Evolutionary conservation across 2,888 invertebrate species (phyloP), one percentile per base, ranked within the genome.

Genomic region (Oscheius sp.): DNA sequence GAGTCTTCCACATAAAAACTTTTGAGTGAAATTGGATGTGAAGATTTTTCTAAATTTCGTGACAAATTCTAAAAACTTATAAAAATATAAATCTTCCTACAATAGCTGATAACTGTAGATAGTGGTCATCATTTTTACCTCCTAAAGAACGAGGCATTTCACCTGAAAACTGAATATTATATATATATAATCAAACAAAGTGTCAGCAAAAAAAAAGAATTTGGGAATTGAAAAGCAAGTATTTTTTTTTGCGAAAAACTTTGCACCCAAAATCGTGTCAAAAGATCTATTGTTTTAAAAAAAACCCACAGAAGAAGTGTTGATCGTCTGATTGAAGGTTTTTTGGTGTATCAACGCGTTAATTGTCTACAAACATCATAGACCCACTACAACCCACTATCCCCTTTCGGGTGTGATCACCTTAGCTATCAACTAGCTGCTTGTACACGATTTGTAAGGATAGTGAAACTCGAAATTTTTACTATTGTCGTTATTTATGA

Each of bases 1-100:
- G 38, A 51, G 17, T 32, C 65, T 4, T 65, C 56, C 3, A 24
- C 56, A 54, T 65, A 65, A 20, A 65, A 65, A 24, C 65, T 65
- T 24, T 22, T 54, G n/a, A 65, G 28, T 1, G 54, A 54, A 28
- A 51, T 38, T 5, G 65, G 28, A 36, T 51, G 22, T 12, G 28
- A 8, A 20, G 41, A 26, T 38, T 32, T 65, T 17, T 65, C 65
- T 9, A 56, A 32, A 12, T 30, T 41, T 9, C 65, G 54, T 20
- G 65, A 65, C 24, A 54, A 56, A 38, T 65, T 51, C 63, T 63
- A 20, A 4, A 50, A 36, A 28, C 2, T n/a, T 1, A 26, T 2
- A 32, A 30, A 33, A 20, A n/a, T 32, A 33, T 4, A 51, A 51
- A 51, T 20, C 8, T 22, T 17, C 54, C 1, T 54, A 54, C 54